Evolutionary conservation across 1,140 invertebrate genomes (phyloP).

Genomic region (Lutraria rhynchaena): DNA sequence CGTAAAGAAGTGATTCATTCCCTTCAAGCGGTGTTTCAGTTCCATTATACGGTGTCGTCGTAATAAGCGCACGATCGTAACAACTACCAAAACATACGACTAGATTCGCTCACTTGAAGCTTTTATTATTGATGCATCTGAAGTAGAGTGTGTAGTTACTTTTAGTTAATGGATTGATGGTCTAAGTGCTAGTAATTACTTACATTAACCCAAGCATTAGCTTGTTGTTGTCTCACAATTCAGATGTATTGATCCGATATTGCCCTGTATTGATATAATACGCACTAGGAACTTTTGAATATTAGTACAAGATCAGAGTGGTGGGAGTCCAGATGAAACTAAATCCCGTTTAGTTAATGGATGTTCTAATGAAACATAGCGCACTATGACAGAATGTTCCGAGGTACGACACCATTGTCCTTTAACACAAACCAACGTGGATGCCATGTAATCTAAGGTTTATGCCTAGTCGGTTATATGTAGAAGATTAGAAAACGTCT

Average conservation of each 20-base stretch:
- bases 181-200: not conserved
- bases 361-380: too few species aligned
- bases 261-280: too few species aligned
- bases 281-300: too few species aligned
- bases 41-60: not conserved
- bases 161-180: not conserved
- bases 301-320: too few species aligned
- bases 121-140: not conserved
- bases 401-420: too few species aligned
- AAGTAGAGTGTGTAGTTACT: not conserved
- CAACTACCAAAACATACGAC: not conserved
- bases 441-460: too few species aligned
- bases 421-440: too few species aligned
- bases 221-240: not conserved
- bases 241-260: not conserved
- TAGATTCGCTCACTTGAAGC: not conserved
- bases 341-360: too few species aligned
- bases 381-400: too few species aligned
- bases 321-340: too few species aligned
- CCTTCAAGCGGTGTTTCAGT: not conserved
- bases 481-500: too few species aligned
- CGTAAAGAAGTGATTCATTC: not conserved
- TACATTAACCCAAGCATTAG: not conserved
- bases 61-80: not conserved
- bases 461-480: too few species aligned